Evolutionary conservation across 2,113 vertebrate species (phyloP), one percentile per base, ranked within the genome.

Genomic region (Oncorhynchus masou): DNA sequence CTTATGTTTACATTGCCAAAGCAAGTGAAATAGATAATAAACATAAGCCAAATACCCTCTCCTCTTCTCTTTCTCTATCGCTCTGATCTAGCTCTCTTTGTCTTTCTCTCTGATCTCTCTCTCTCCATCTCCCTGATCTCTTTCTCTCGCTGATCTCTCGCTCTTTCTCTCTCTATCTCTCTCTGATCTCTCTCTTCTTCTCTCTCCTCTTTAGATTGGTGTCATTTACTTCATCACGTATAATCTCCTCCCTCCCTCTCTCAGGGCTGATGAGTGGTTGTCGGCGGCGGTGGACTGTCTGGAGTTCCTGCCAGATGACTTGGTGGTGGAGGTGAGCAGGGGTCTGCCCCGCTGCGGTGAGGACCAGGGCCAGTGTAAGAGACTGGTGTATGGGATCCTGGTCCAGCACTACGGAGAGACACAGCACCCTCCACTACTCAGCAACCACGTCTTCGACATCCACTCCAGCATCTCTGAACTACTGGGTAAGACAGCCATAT

Each of bases 201-300:
- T 45, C 39, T 45, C 9, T 11, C 9, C 39, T 45, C 39, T 45
- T n/a, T n/a, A 9, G 19, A 22, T 22, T 24, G 20, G 59, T n/a
- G 24, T 62, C n/a, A 22, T 22, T 62, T 3, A 62, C 5, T 5
- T 11, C n/a, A 24, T 25, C 25, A 8, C 27, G 19, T 19, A 16
- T 13, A 11, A 11, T 19, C 65, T 67, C 13, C 65, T 29, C 24
- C 24, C 11, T 25, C 22, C 24, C 62, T 25, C 8, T 24, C 16
- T 24, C 84, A 99, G 97, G 90, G 94, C 95, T 59, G 97, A 99
- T 3, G 94, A 96, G 81, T 99, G 97, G 98, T 91, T 98, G 74
- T 96, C 95, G 0, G 94, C 95, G 57, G 96, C 96, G 0, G 92
- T 96, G 57, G 96, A 98, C 88, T 98, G 97, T 83, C 87, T 99